A percentile compares a stretch with the other conserved stretches of the same genome.
Conservation (phyloP, 2,888 invertebrate species). For the Desoria tigrina region DNA sequence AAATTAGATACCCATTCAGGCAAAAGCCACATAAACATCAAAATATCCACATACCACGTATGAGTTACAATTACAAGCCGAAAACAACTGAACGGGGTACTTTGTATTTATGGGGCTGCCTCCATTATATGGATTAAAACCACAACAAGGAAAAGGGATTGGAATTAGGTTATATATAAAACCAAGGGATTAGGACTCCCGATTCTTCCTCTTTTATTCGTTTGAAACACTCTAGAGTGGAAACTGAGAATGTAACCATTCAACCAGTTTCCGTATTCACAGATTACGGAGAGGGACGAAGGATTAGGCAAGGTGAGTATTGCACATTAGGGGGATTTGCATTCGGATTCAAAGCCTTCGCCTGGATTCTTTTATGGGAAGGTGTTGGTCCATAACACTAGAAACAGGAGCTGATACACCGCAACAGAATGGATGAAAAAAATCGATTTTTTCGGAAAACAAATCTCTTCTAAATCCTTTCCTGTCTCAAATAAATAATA, state of each 20-base stretch:
- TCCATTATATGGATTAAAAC: no score
- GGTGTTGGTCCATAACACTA: slow-evolving; percentile 30
- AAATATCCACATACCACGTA: no score
- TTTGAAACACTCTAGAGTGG: background rate
- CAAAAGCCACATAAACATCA: no score
- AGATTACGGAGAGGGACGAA: slow-evolving; percentile 4
- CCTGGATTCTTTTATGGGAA: slow-evolving; percentile 24
- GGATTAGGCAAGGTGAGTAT: background rate
- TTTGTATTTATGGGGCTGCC: no score
- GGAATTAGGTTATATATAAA: background rate
- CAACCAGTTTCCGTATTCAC: slow-evolving; percentile 7
- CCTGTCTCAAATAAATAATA: no score
- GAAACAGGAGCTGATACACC: slow-evolving; percentile 9
- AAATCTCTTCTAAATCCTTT: background rate
- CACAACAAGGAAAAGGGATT: no score
- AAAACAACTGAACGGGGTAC: no score
- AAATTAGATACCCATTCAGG: no score
- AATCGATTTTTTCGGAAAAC: slow-evolving; percentile 4
- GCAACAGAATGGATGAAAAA: slow-evolving; percentile 1
- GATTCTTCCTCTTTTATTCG: background rate
- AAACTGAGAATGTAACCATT: slow-evolving; percentile 12
- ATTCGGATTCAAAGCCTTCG: slow-evolving; percentile 6
- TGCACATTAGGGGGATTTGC: slow-evolving; percentile 18
- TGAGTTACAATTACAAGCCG: no score
- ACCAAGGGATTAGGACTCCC: background rate